Evolutionary conservation across 2,797 vertebrate species (phyloP).

Genomic region (Hipposideros larvatus): DNA sequence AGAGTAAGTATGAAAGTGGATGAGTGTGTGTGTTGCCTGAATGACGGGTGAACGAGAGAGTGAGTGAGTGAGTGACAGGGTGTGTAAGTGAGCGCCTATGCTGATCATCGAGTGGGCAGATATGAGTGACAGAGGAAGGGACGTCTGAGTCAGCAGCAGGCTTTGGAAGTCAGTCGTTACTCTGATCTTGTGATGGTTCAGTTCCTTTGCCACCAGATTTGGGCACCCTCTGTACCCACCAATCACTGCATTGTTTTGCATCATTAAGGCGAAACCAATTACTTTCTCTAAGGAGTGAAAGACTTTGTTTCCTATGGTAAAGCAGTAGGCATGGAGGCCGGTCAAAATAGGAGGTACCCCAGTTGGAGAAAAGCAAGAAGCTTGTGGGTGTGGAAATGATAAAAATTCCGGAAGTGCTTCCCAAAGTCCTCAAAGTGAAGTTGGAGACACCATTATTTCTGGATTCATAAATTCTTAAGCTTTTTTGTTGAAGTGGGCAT

Average conservation of each 20-base stretch:
- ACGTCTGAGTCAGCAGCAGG: background rate
- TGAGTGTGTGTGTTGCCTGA: background rate
- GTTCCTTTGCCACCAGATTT: background rate
- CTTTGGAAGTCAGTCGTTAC: background rate
- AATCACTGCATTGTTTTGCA: background rate
- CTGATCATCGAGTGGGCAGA: accelerated
- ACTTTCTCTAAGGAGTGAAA: background rate
- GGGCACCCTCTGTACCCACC: background rate
- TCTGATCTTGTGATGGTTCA: background rate
- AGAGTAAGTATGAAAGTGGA: background rate
- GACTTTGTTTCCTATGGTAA: background rate
- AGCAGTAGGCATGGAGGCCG: background rate
- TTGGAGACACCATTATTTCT: background rate
- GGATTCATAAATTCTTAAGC: background rate
- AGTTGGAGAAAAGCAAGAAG: background rate
- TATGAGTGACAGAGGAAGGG: background rate
- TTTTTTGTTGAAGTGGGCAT: background rate
- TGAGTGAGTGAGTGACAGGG: too few species aligned
- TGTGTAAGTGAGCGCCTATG: accelerated
- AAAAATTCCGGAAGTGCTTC: background rate
- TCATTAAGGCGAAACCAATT: background rate
- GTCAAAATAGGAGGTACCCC: background rate
- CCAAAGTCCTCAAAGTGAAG: background rate
- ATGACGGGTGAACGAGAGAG: background rate
- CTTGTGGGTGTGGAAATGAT: background rate